Evolutionary conservation across 2,888 invertebrate species (phyloP).

Genomic region (Dexiosoma caninum): DNA sequence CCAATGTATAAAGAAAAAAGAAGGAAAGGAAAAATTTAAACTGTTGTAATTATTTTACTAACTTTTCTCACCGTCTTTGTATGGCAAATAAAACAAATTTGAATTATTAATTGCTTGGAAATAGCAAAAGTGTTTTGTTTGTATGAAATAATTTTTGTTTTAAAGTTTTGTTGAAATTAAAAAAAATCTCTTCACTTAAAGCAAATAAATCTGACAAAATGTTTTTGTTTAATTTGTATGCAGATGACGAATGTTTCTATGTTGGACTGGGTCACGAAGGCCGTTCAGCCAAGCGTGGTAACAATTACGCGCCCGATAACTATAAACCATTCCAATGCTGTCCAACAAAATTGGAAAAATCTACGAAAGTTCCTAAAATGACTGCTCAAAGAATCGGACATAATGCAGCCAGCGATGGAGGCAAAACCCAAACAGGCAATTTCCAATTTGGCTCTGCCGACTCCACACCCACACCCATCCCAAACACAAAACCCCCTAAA

Average conservation of each 20-base stretch:
- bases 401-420: slow-evolving; percentile 69
- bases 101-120: slow-evolving; percentile 27
- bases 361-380: slow-evolving; percentile 89
- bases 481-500: slow-evolving; percentile 58
- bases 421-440: slow-evolving; percentile 69
- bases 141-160: slow-evolving; percentile 35
- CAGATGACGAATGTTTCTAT: slow-evolving; percentile 98
- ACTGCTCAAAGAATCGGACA: slow-evolving; percentile 79
- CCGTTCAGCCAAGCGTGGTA: slow-evolving; percentile 76
- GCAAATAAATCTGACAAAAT: slow-evolving; percentile 82
- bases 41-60: slow-evolving; percentile 57
- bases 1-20: too few relatives aligned
- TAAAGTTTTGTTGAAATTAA: slow-evolving; percentile 11
- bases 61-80: slow-evolving; percentile 61
- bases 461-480: slow-evolving; percentile 45
- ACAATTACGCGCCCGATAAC: slow-evolving; percentile 79
- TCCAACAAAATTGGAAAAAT: slow-evolving; percentile 89
- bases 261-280: slow-evolving; percentile 93
- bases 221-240: slow-evolving; percentile 85
- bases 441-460: slow-evolving; percentile 69
- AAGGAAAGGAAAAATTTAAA: slow-evolving; percentile 40
- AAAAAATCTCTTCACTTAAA: background rate
- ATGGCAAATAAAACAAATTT: slow-evolving; percentile 23
- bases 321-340: slow-evolving; percentile 96
- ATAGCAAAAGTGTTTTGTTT: slow-evolving; percentile 45